A percentile compares a stretch with the other conserved stretches of the same genome.
These are phyloP conservation scores for Lamellibrachia satsuma DNA, from an alignment of 2,888 invertebrate species.

Conservation along the genomic window DNA sequence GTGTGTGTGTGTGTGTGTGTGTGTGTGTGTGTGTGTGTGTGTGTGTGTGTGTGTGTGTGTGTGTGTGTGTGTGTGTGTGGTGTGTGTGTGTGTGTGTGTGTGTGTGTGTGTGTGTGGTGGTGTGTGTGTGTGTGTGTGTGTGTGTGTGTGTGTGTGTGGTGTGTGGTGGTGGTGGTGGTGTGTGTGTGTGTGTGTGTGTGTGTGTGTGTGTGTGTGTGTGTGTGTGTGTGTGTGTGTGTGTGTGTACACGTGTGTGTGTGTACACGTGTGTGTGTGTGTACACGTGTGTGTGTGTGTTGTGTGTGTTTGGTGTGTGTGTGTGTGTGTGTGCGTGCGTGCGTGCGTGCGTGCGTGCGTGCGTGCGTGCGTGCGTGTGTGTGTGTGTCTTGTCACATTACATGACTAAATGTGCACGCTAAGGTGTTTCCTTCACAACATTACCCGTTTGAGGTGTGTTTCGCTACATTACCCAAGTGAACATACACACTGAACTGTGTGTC, in stretches of 20 bases:
- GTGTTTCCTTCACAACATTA: too few relatives aligned
- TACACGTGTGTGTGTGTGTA: neutral
- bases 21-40: conserved; percentile 13
- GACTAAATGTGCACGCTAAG: too few relatives aligned
- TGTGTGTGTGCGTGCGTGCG: too few relatives aligned
- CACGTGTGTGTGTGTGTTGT: neutral
- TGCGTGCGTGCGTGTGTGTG: too few relatives aligned
- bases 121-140: neutral
- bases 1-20: neutral
- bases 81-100: neutral
- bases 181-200: neutral
- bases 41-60: conserved; percentile 1
- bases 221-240: neutral
- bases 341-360: too few relatives aligned
- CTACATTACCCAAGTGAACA: too few relatives aligned
- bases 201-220: neutral
- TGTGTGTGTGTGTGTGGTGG: neutral
- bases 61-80: too few relatives aligned
- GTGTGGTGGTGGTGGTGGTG: too few relatives aligned
- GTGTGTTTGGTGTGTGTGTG: too few relatives aligned
- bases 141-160: neutral
- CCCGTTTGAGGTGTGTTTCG: too few relatives aligned
- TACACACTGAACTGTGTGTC: too few relatives aligned
- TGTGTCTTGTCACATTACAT: too few relatives aligned
- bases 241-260: neutral